Conservation (phyloP, 2,888 invertebrate species). For the Candidula unifasciata region DNA sequence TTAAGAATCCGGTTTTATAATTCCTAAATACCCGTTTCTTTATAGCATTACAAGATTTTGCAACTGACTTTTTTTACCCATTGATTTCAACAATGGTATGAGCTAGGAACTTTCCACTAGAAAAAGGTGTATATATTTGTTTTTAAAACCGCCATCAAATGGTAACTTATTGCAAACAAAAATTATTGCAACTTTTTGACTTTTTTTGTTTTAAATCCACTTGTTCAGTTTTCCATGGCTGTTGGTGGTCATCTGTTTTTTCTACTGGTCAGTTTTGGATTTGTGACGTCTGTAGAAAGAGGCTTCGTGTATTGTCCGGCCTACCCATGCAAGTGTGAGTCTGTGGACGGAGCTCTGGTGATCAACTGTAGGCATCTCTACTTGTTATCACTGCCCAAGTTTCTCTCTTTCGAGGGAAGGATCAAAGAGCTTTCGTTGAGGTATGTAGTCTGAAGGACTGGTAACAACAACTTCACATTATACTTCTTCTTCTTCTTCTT, state of each 20-base stretch:
- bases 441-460: background rate
- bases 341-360: constrained; percentile 50
- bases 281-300: constrained; percentile 35
- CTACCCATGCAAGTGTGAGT: constrained; percentile 56
- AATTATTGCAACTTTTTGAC: too few species aligned
- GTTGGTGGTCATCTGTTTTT: background rate
- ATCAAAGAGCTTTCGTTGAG: constrained; percentile 55
- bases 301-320: constrained; percentile 59
- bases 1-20: too few species aligned
- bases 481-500: constrained; percentile 6
- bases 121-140: too few species aligned
- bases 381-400: constrained; percentile 56
- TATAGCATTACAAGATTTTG: too few species aligned
- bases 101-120: too few species aligned
- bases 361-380: constrained; percentile 57
- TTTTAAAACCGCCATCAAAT: too few species aligned
- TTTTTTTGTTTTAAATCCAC: background rate
- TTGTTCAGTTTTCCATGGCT: background rate
- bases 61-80: too few species aligned
- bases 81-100: too few species aligned
- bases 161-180: too few species aligned
- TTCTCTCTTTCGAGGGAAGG: constrained; percentile 55
- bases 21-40: too few species aligned
- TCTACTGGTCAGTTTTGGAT: background rate
- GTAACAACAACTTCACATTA: too few species aligned